Evolutionary conservation across 2,797 vertebrate genomes (phyloP).

Genomic region (Crocidura indochinensis): DNA sequence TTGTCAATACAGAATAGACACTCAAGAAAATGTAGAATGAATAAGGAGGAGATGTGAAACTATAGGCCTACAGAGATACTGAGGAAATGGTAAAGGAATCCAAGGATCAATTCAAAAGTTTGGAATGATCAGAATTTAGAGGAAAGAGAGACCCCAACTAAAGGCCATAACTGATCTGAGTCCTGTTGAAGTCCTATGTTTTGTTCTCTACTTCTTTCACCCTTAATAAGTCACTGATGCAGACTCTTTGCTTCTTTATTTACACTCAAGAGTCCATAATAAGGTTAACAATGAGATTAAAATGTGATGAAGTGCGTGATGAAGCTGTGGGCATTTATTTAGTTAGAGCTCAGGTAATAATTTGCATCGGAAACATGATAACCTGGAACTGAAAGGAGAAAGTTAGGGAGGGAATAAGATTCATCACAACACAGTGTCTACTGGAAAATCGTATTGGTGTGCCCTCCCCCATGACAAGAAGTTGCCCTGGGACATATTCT

Average conservation of each 20-base stretch:
- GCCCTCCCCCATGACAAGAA: neutral
- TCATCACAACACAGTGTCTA: too few relatives aligned
- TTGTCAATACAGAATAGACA: neutral
- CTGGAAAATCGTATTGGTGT: neutral
- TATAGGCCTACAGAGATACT: neutral
- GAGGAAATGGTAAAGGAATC: neutral
- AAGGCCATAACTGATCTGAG: neutral
- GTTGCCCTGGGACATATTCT: neutral
- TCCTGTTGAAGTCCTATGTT: neutral
- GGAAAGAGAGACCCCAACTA: neutral
- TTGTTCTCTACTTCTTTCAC: neutral
- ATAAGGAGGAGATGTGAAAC: neutral
- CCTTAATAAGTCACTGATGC: neutral
- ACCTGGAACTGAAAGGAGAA: neutral
- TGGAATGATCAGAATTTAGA: neutral
- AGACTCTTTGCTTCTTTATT: neutral
- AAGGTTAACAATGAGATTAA: neutral
- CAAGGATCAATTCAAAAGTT: neutral
- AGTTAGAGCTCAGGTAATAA: neutral
- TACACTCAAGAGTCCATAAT: neutral
- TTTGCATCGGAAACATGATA: neutral
- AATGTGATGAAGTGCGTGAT: neutral
- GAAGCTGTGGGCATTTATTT: neutral
- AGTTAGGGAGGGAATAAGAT: accelerated
- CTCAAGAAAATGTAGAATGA: neutral